Conservation (phyloP, 1,140 invertebrate species). For the Hesperophylax magnus region DNA sequence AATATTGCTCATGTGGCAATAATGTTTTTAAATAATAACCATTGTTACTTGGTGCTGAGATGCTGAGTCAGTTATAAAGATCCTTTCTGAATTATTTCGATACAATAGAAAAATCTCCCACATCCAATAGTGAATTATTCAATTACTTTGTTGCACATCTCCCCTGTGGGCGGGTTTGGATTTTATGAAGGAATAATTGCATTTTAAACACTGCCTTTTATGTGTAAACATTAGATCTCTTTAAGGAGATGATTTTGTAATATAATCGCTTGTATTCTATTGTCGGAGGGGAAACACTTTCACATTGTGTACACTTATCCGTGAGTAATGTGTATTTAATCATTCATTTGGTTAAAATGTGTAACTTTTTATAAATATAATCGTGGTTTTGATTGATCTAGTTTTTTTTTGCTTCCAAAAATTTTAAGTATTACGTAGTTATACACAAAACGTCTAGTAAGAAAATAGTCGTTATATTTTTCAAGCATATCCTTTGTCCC, state of each 20-base stretch:
- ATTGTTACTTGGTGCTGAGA: constrained; percentile 23
- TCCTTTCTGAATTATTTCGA: background rate
- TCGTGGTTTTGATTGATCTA: too few relatives aligned
- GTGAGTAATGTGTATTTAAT: too few relatives aligned
- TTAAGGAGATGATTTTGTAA: constrained; percentile 2
- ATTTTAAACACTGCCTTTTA: constrained; percentile 26
- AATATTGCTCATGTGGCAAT: constrained; percentile 12
- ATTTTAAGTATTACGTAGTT: too few relatives aligned
- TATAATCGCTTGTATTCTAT: background rate
- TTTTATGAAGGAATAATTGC: constrained; percentile 30
- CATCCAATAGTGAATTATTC: constrained; percentile 31
- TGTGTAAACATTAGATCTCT: background rate
- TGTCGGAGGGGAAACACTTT: background rate
- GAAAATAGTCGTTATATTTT: too few relatives aligned
- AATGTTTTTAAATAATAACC: constrained; percentile 33
- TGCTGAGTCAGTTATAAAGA: constrained; percentile 32
- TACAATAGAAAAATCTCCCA: constrained; percentile 40
- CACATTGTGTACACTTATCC: background rate
- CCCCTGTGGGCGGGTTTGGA: background rate
- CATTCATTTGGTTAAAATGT: too few relatives aligned
- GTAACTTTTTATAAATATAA: too few relatives aligned
- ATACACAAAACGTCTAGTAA: too few relatives aligned
- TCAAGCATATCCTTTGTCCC: too few relatives aligned
- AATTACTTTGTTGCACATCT: constrained; percentile 25
- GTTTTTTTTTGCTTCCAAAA: too few relatives aligned